Evolutionary conservation across 2,888 invertebrate species (phyloP).

Genomic region (Torymus texanus): DNA sequence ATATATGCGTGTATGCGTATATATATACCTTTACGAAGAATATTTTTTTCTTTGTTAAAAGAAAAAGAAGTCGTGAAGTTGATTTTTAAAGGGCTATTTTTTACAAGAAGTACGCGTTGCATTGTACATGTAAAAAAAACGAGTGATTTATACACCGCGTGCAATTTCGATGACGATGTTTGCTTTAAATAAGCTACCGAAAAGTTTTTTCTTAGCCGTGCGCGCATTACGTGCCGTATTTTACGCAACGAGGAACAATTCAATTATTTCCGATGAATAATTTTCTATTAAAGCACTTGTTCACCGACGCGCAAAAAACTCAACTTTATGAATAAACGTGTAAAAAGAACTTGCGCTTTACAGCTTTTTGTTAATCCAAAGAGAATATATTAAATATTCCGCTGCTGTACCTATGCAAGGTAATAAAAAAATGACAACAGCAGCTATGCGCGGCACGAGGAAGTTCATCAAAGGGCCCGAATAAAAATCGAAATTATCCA

Average conservation of each 20-base stretch:
- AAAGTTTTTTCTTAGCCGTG: too few relatives aligned
- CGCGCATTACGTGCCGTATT: slow-evolving; percentile 36
- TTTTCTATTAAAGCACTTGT: not conserved
- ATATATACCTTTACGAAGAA: too few relatives aligned
- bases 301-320: not conserved
- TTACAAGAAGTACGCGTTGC: too few relatives aligned
- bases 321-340: not conserved
- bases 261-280: not conserved
- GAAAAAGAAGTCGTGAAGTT: too few relatives aligned
- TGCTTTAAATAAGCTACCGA: too few relatives aligned
- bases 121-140: too few relatives aligned
- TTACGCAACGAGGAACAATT: slow-evolving; percentile 10
- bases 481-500: slow-evolving; percentile 21
- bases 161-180: too few relatives aligned
- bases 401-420: too few relatives aligned
- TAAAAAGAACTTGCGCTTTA: slow-evolving; percentile 17
- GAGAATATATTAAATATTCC: slow-evolving; percentile 14
- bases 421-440: not conserved
- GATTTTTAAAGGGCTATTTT: too few relatives aligned
- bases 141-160: too few relatives aligned
- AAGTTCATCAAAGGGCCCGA: slow-evolving; percentile 5
- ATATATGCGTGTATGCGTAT: too few relatives aligned
- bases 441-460: not conserved
- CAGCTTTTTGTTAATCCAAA: slow-evolving; percentile 14
- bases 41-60: too few relatives aligned